Evolutionary conservation across 2,113 vertebrate genomes (phyloP).

Genomic region (Etheostoma cragini): DNA sequence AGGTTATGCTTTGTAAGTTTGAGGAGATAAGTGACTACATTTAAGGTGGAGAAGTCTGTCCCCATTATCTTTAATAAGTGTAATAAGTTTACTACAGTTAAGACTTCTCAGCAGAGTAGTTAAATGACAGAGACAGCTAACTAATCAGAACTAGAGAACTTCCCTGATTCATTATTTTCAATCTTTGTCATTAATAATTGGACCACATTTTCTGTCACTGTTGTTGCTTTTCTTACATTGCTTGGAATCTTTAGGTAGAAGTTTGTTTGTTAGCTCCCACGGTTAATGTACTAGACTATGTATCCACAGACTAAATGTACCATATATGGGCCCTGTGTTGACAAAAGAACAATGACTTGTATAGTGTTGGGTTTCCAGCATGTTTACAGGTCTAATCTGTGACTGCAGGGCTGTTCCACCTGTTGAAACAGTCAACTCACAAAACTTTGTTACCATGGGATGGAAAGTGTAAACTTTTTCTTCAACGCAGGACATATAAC

Average conservation of each 20-base stretch:
- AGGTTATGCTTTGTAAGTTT: background rate
- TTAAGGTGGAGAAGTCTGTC: background rate
- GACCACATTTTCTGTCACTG: background rate
- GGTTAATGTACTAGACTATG: background rate
- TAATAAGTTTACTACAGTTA: background rate
- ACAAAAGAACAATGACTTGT: conserved; percentile 8
- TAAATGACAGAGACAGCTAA: background rate
- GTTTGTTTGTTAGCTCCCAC: conserved; percentile 1
- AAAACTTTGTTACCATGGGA: background rate
- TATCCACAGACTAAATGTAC: conserved; percentile 7
- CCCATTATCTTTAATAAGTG: background rate
- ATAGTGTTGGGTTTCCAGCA: conserved; percentile 1
- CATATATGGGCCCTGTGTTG: conserved; percentile 15
- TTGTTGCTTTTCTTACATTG: background rate
- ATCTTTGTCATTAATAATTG: background rate
- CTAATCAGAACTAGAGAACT: background rate
- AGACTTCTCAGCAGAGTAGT: background rate
- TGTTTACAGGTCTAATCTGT: conserved; percentile 20
- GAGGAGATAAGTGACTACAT: background rate
- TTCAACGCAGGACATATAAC: background rate
- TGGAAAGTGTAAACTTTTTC: conserved; percentile 1
- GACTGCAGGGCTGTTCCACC: conserved; percentile 13
- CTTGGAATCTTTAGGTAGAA: background rate
- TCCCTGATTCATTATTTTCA: background rate
- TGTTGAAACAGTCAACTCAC: conserved; percentile 16